These are phyloP conservation scores for Hirudo medicinalis DNA, from an alignment of 1,140 invertebrate species.

Conservation along the genomic window DNA sequence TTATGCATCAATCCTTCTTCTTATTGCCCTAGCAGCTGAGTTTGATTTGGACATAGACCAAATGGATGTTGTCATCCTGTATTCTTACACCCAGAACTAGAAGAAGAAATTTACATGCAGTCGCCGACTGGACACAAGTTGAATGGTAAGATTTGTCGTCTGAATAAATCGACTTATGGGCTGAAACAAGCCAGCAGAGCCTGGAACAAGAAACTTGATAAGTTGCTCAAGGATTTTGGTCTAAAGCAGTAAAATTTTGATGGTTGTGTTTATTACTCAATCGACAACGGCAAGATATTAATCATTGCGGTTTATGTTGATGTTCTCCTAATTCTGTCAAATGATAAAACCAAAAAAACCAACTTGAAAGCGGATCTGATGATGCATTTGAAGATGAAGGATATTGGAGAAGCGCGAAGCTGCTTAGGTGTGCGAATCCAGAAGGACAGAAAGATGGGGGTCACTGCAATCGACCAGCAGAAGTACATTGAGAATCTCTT, in stretches of 20 bases:
- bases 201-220: not conserved
- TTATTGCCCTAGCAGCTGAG: not conserved
- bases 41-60: conserved; percentile 3
- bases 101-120: not conserved
- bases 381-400: not conserved
- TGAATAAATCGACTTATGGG: too few relatives aligned
- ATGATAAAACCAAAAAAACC: not conserved
- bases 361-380: not conserved
- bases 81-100: not conserved
- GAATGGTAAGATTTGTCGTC: not conserved
- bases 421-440: not conserved
- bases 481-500: too few relatives aligned
- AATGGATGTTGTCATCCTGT: not conserved
- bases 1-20: not conserved
- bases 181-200: not conserved
- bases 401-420: not conserved
- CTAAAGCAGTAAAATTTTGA: not conserved
- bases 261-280: not conserved
- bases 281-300: not conserved
- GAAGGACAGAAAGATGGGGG: too few relatives aligned
- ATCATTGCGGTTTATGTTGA: not conserved
- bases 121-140: not conserved
- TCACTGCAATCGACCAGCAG: too few relatives aligned
- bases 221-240: not conserved
- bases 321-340: conserved; percentile 2